A percentile compares a stretch with the other conserved stretches of the same genome.
Conservation (phyloP, 2,113 vertebrate genomes). For the Rostratula benghalensis region DNA sequence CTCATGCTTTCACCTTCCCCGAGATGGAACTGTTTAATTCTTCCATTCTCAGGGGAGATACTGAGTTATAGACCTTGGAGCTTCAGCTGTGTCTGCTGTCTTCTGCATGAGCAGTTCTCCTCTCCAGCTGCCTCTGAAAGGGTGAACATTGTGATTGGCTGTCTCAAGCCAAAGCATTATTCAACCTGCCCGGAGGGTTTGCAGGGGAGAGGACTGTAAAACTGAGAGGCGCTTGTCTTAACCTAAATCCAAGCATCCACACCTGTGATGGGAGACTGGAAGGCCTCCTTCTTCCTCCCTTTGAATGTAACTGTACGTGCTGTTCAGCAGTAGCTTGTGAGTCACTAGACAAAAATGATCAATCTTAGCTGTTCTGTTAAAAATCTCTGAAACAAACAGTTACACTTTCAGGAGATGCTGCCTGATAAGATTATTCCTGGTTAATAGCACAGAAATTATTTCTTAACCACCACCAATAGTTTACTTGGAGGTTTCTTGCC, state of each 20-base stretch:
- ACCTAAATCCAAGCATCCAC: neutral
- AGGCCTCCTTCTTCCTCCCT: neutral
- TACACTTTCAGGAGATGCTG: neutral
- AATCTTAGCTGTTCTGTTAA: neutral
- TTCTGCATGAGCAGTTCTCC: neutral
- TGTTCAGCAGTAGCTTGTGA: neutral
- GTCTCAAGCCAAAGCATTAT: neutral
- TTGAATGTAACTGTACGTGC: neutral
- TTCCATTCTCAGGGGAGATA: conserved; percentile 1
- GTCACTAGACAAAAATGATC: neutral
- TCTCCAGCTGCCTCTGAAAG: neutral
- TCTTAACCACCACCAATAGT: neutral
- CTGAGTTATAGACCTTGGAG: neutral
- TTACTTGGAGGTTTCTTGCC: neutral
- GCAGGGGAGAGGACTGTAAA: neutral
- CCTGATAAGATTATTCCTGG: neutral
- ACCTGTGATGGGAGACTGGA: neutral
- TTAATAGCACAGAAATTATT: neutral
- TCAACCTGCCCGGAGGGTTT: neutral
- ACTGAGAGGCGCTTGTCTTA: neutral
- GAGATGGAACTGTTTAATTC: neutral
- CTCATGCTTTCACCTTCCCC: neutral
- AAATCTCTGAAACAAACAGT: neutral
- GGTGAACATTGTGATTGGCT: neutral
- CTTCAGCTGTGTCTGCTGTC: neutral